Conservation (phyloP, 2,888 invertebrate species). For the Incurvaria masculella region DNA sequence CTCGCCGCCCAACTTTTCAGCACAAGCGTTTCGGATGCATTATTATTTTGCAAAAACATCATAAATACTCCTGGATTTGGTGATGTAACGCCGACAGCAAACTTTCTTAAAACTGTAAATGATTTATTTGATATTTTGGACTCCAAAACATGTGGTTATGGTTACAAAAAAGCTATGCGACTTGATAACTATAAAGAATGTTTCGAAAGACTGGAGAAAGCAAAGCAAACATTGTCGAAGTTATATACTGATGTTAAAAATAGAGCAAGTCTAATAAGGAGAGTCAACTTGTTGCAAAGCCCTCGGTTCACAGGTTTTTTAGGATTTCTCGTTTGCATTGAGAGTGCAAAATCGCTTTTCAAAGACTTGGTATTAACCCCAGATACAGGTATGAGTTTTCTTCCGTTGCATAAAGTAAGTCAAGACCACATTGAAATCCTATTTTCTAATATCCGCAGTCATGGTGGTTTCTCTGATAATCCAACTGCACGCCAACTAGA, state of each 20-base stretch:
- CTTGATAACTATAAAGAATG: constrained; percentile 3
- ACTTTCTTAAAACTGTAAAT: constrained; percentile 6
- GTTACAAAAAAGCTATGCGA: constrained; percentile 7
- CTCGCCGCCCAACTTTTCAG: constrained; percentile 17
- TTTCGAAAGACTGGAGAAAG: neutral
- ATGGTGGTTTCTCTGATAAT: constrained; percentile 3
- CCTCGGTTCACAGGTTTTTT: constrained; percentile 8
- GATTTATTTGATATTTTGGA: constrained; percentile 10
- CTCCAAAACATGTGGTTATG: constrained; percentile 7
- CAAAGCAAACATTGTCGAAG: no score
- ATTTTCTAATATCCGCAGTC: constrained; percentile 3
- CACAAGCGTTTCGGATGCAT: constrained; percentile 11
- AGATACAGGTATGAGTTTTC: no score
- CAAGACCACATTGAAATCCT: constrained; percentile 6
- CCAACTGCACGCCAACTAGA: constrained; percentile 1
- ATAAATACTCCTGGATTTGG: no score
- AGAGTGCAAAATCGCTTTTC: constrained; percentile 3
- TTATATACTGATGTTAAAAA: no score
- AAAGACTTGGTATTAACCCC: no score
- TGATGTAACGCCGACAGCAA: constrained; percentile 1
- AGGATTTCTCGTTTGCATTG: constrained; percentile 8
- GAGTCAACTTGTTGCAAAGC: constrained; percentile 2
- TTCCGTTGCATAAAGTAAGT: neutral
- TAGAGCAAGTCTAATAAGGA: no score
- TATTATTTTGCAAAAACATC: constrained; percentile 7